phyloP scores from a whole-genome alignment of 2,888 invertebrate genomes.

The Scaptomyza flava region DNA sequence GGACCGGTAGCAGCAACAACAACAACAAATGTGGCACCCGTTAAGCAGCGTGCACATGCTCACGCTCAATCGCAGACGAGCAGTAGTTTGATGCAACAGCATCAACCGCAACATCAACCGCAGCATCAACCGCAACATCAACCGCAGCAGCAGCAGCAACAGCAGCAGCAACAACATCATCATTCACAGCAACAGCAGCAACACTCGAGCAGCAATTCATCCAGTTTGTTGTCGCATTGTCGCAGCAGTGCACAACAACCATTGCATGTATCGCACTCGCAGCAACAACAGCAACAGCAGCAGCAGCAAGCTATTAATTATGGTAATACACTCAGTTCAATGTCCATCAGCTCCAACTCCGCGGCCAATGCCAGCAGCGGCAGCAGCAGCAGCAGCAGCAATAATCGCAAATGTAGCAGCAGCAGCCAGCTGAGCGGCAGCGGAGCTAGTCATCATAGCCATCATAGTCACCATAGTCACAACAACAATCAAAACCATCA shows the following conservation, averaged over 20 bases:
- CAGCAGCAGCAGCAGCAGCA: slow-evolving; percentile 38
- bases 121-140: slow-evolving; percentile 56
- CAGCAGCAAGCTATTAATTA: slow-evolving; percentile 71
- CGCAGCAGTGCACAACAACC: slow-evolving; percentile 65
- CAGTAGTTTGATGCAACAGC: slow-evolving; percentile 79
- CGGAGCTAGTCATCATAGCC: slow-evolving; percentile 67
- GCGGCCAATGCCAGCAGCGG: slow-evolving; percentile 48
- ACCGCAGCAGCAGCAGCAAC: slow-evolving; percentile 82
- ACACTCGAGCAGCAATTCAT: slow-evolving; percentile 42
- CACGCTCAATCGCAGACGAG: slow-evolving; percentile 84
- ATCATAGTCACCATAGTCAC: slow-evolving; percentile 61
- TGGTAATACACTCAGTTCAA: slow-evolving; percentile 70
- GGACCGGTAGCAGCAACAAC: slow-evolving; percentile 50
- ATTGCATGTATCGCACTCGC: slow-evolving; percentile 75
- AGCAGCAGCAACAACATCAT: slow-evolving; percentile 84
- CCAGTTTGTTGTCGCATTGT: slow-evolving; percentile 61
- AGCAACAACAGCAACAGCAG: slow-evolving; percentile 84
- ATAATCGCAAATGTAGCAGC: slow-evolving; percentile 36
- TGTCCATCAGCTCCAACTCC: slow-evolving; percentile 50
- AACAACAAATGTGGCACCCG: slow-evolving; percentile 52
- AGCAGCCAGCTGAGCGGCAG: slow-evolving; percentile 53
- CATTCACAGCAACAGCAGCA: slow-evolving; percentile 85
- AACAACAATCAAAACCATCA: slow-evolving; percentile 59
- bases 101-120: slow-evolving; percentile 1
- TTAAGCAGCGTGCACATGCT: slow-evolving; percentile 83